Conservation (phyloP, 2,888 invertebrate species). For the Erebia palarica region DNA sequence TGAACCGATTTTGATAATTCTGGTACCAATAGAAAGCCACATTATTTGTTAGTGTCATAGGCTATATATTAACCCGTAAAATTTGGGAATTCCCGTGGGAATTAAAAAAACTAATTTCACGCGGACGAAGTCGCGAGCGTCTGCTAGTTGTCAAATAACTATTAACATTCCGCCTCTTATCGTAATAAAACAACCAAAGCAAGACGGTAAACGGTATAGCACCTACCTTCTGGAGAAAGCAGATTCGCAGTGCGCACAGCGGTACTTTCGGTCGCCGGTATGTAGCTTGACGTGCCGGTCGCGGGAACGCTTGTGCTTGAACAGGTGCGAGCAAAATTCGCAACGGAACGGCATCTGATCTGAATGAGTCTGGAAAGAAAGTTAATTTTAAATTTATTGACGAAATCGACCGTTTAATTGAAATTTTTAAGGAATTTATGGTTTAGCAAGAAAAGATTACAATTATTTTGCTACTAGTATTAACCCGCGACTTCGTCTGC, state of each 20-base stretch:
- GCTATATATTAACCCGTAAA: no score
- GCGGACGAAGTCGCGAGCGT: no score
- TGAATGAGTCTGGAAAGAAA: conserved; percentile 89
- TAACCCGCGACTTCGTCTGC: no score
- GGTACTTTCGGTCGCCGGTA: conserved; percentile 94
- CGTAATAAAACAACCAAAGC: background rate
- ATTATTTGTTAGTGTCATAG: no score
- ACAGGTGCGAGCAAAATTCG: conserved; percentile 94
- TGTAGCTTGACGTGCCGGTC: conserved; percentile 97
- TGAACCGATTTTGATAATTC: no score
- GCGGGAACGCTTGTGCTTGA: conserved; percentile 96
- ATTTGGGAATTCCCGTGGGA: no score
- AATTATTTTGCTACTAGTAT: no score
- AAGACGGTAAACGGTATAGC: conserved; percentile 31
- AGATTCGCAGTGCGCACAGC: conserved; percentile 94
- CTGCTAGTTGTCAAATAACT: no score
- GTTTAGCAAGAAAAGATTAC: no score
- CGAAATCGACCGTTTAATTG: background rate
- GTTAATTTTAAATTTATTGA: background rate
- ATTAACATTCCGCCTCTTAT: no score
- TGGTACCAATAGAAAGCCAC: no score
- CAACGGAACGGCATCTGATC: conserved; percentile 97
- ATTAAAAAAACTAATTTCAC: no score
- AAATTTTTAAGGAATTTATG: background rate
- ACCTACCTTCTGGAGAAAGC: conserved; percentile 97